These are phyloP conservation scores for Ophiodon elongatus DNA, from an alignment of 2,113 vertebrate species.

Conservation along the genomic window DNA sequence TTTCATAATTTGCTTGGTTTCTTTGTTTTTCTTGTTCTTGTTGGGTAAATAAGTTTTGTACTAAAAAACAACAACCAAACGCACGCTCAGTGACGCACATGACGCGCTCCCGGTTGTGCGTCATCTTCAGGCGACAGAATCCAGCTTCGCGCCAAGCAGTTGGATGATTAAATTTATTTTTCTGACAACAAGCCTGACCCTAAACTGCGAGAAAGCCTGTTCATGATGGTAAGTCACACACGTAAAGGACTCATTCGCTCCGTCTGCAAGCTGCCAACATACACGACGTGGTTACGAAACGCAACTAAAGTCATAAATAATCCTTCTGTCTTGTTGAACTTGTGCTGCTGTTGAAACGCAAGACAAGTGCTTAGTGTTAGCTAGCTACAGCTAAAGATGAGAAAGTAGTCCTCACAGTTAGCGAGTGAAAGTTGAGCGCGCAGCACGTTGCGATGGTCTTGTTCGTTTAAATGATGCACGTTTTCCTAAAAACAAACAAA, in stretches of 20 bases:
- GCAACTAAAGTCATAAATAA: neutral
- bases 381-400: constrained; percentile 35
- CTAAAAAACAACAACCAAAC: neutral
- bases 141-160: constrained; percentile 82
- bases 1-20: neutral
- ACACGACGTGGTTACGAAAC: neutral
- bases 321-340: neutral
- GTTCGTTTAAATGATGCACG: neutral
- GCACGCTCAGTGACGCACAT: constrained; percentile 27
- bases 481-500: neutral
- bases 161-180: constrained; percentile 25
- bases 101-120: constrained; percentile 51
- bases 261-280: too few species aligned
- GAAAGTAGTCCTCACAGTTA: neutral
- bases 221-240: constrained; percentile 74
- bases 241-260: neutral
- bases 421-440: neutral
- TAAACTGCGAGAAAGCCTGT: constrained; percentile 16
- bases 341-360: neutral
- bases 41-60: neutral
- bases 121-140: constrained; percentile 80
- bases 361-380: constrained; percentile 36
- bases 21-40: neutral
- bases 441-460: accelerated
- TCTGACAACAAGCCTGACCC: constrained; percentile 3